Evolutionary conservation across 1,140 invertebrate genomes (phyloP).

Genomic region (Drosophila sulfurigaster): DNA sequence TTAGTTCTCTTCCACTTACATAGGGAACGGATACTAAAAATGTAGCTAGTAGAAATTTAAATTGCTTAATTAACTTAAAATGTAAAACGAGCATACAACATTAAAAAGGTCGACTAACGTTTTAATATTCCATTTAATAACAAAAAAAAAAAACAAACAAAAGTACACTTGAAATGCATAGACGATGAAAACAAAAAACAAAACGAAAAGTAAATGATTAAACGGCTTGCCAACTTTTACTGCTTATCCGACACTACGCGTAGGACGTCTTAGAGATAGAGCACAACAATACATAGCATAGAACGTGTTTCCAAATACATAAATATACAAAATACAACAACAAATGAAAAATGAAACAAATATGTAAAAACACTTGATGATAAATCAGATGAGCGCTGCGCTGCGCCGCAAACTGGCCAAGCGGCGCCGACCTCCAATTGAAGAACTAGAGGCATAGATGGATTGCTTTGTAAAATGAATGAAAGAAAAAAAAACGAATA

Average conservation of each 20-base stretch:
- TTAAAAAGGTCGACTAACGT: conserved; percentile 53
- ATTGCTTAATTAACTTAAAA: conserved; percentile 71
- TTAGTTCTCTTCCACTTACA: conserved; percentile 27
- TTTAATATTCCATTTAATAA: conserved; percentile 75
- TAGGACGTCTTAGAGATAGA: conserved; percentile 57
- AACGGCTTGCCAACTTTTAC: conserved; percentile 72
- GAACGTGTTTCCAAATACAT: conserved; percentile 48
- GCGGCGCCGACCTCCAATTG: not conserved
- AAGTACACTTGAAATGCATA: conserved; percentile 43
- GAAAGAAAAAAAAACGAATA: conserved; percentile 18
- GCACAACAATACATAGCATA: conserved; percentile 59
- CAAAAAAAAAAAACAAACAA: conserved; percentile 13
- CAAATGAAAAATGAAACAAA: conserved; percentile 37
- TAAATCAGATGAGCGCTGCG: conserved; percentile 19
- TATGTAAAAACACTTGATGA: conserved; percentile 72
- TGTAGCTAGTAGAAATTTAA: conserved; percentile 81
- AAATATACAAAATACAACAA: conserved; percentile 53
- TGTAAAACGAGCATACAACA: conserved; percentile 42
- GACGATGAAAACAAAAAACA: conserved; percentile 18
- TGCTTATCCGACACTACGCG: conserved; percentile 75
- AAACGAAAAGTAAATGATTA: conserved; percentile 19
- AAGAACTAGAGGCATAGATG: conserved; percentile 6
- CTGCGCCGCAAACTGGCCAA: conserved; percentile 11
- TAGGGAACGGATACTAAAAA: conserved; percentile 56
- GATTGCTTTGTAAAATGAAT: conserved; percentile 51